phyloP scores from a whole-genome alignment of 2,888 invertebrate genomes.

The Rapana venosa region DNA sequence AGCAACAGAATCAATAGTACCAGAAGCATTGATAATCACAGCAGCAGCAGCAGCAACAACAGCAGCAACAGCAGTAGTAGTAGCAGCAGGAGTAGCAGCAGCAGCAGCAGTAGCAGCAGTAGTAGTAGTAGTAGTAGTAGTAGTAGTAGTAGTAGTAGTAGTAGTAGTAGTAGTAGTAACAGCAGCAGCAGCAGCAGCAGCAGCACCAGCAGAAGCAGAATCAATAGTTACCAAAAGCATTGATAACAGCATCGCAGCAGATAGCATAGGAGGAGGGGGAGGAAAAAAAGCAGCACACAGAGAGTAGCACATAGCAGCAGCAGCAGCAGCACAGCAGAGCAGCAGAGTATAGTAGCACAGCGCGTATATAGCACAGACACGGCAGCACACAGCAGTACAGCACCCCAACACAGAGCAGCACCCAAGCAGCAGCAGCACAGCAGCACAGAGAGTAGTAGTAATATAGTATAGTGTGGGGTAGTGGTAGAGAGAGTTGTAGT shows the following conservation, averaged over 20 bases:
- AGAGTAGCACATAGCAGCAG: neutral
- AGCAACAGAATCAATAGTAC: neutral
- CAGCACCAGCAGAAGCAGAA: conserved; percentile 10
- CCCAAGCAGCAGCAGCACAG: too few species aligned
- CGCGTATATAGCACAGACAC: too few species aligned
- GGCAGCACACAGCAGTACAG: too few species aligned
- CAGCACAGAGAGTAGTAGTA: too few species aligned
- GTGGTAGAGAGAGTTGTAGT: too few species aligned
- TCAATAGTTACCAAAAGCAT: too few species aligned
- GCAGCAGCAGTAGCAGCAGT: neutral
- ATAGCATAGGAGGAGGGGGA: too few species aligned
- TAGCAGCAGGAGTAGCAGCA: neutral
- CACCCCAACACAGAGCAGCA: too few species aligned
- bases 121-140: neutral
- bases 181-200: conserved; percentile 21
- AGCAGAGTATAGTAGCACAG: too few species aligned
- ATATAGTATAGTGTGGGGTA: too few species aligned
- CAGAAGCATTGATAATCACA: neutral
- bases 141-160: neutral
- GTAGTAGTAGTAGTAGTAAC: neutral
- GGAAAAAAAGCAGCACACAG: neutral
- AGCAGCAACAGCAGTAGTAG: neutral
- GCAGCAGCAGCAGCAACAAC: neutral
- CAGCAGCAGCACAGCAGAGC: neutral
- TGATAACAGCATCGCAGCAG: too few species aligned